phyloP scores from a whole-genome alignment of 1,140 invertebrate genomes.

The Orchestia grillus region DNA sequence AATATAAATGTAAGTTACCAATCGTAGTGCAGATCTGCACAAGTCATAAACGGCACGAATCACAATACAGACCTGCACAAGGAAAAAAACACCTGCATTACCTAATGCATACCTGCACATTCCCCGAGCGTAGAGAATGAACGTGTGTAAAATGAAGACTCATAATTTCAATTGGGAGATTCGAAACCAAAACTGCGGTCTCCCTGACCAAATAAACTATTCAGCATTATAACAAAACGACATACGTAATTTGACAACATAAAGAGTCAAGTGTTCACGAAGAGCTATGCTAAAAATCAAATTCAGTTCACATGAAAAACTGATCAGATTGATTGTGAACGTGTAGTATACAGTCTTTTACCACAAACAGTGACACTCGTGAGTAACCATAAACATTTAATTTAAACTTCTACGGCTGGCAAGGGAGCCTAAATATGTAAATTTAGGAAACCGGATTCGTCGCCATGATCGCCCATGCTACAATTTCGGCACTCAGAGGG shows the following conservation, averaged over 20 bases:
- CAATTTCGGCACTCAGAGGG: background rate
- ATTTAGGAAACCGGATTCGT: background rate
- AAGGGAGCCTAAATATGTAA: background rate
- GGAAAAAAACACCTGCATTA: background rate
- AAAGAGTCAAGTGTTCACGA: background rate
- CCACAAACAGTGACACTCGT: background rate
- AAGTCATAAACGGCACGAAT: background rate
- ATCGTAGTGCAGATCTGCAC: background rate
- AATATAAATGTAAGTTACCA: background rate
- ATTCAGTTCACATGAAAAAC: background rate
- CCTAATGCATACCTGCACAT: background rate
- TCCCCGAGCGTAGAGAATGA: too few relatives aligned
- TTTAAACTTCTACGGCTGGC: background rate
- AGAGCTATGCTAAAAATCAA: background rate
- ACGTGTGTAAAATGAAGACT: too few relatives aligned
- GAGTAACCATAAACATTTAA: background rate
- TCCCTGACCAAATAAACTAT: background rate
- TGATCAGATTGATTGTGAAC: background rate
- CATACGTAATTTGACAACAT: background rate
- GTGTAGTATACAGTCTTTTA: background rate
- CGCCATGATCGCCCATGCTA: background rate
- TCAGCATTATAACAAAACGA: background rate
- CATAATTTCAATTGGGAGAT: background rate
- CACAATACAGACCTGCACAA: background rate
- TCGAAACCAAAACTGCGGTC: too few relatives aligned